Evolutionary conservation across 2,797 vertebrate species (phyloP).

Genomic region (Notolepis coatsorum): DNA sequence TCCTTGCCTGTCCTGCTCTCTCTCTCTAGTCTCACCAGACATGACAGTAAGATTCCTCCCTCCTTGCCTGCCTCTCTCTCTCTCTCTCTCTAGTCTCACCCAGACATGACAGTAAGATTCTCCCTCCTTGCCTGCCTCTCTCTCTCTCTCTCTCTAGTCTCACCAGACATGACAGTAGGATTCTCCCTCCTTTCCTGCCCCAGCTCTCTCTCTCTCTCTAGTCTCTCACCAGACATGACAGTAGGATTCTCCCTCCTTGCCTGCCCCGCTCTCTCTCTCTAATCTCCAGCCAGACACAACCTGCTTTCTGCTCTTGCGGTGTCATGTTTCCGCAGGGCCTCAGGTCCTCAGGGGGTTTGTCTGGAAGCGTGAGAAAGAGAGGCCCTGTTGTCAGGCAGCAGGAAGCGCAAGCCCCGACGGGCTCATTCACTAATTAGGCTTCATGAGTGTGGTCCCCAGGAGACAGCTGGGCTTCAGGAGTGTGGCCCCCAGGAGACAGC

Average conservation of each 20-base stretch:
- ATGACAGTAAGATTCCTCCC: too few relatives aligned
- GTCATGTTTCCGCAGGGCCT: conserved; percentile 60
- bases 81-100: too few relatives aligned
- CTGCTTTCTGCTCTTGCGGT: conserved; percentile 55
- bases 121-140: too few relatives aligned
- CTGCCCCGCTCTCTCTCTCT: conserved; percentile 1
- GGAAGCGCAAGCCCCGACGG: conserved; percentile 31
- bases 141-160: too few relatives aligned
- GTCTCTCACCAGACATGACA: too few relatives aligned
- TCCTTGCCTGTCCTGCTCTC: too few relatives aligned
- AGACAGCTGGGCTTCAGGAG: conserved; percentile 17
- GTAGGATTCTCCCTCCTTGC: conserved; percentile 16
- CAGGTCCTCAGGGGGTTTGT: conserved; percentile 33
- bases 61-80: too few relatives aligned
- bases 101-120: too few relatives aligned
- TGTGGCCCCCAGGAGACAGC: conserved; percentile 5
- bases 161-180: too few relatives aligned
- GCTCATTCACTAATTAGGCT: conserved; percentile 52
- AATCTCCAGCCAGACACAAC: conserved; percentile 43
- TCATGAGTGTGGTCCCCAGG: conserved; percentile 25
- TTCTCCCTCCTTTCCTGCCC: too few relatives aligned
- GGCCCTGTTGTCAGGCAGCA: conserved; percentile 42
- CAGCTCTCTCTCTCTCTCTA: too few relatives aligned
- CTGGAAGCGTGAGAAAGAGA: conserved; percentile 49
- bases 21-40: too few relatives aligned